Evolutionary conservation across 2,113 vertebrate species (phyloP), one percentile per base, ranked within the genome.

Genomic region (Cricetomys ansorgei): DNA sequence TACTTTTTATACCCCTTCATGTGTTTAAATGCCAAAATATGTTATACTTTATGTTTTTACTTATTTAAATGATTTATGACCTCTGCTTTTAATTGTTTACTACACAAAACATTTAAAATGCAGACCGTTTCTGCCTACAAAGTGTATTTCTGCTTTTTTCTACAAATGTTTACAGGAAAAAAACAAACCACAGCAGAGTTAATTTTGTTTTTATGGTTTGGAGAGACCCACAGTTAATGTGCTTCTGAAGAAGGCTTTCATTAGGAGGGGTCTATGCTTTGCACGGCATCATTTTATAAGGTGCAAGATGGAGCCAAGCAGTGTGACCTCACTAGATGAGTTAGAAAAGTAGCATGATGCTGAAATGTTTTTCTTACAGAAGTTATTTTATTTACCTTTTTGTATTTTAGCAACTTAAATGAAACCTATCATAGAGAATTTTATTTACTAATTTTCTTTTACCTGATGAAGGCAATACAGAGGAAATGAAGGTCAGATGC

Each of bases 401-500:
- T 92, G 77, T 75, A 83, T 62, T 93, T 84, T 93, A 96, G 65
- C 57, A 94, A 65, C 37, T 96, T 96, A 83, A 94, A 83, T 84
- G 64, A 87, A 94, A n/a, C 48, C 40, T 89, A 21, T 1, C 75
- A 48, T 86, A 92, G 43, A 94, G 59, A 55, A 86, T 55, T 80
- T 90, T 29, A 90, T 95, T 95, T 48, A 77, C 53, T 93, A 2
- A 94, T 97, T 96, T 95, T 81, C 19, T 96, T 97, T 97, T 94
- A 67, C 92, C 93, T 94, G 76, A 98, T 94, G 76, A 98, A 99
- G 99, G 98, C 99, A 99, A 77, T 99, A 99, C 97, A 99, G 99
- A 98, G 99, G 99, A 98, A 99, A 99, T 94, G 99, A 99, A 98
- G 99, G 99, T 96, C 99, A 99, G 98, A 99, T 99, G 99, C 99